These are phyloP conservation scores for Hyperopisus bebe DNA, from an alignment of 2,113 vertebrate genomes.

Conservation along the genomic window DNA sequence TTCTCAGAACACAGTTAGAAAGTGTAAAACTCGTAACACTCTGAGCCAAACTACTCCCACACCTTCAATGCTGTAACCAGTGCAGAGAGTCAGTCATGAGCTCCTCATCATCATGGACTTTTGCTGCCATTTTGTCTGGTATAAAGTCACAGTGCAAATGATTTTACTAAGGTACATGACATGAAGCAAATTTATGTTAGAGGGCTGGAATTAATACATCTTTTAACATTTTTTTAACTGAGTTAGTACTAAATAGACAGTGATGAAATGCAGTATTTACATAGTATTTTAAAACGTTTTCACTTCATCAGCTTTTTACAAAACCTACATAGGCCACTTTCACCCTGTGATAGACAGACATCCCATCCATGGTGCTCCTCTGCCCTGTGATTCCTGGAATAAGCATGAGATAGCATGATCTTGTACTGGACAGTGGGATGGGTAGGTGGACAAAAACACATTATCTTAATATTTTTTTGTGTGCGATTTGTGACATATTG, in stretches of 20 bases:
- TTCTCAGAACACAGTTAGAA: background rate
- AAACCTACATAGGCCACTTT: background rate
- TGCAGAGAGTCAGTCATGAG: background rate
- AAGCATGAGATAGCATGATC: no score
- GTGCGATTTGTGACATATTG: background rate
- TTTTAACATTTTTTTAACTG: background rate
- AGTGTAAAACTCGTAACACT: background rate
- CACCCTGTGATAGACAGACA: background rate
- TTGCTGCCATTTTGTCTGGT: background rate
- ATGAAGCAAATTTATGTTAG: background rate
- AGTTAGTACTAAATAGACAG: background rate
- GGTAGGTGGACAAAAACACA: background rate
- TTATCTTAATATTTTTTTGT: background rate
- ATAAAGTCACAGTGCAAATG: background rate
- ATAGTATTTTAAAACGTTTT: background rate
- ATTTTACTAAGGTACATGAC: background rate
- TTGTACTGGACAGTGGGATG: background rate
- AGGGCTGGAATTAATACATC: background rate
- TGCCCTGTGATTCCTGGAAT: background rate
- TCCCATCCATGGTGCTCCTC: background rate
- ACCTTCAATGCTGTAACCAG: background rate
- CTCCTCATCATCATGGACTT: background rate
- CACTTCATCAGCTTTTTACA: background rate
- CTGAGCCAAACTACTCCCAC: background rate
- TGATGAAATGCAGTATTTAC: background rate